Percentiles rank a stretch among this genome's conserved stretches.
Evolutionary conservation across 2,888 invertebrate species (phyloP).

Genomic region (Hartigia nigra): DNA sequence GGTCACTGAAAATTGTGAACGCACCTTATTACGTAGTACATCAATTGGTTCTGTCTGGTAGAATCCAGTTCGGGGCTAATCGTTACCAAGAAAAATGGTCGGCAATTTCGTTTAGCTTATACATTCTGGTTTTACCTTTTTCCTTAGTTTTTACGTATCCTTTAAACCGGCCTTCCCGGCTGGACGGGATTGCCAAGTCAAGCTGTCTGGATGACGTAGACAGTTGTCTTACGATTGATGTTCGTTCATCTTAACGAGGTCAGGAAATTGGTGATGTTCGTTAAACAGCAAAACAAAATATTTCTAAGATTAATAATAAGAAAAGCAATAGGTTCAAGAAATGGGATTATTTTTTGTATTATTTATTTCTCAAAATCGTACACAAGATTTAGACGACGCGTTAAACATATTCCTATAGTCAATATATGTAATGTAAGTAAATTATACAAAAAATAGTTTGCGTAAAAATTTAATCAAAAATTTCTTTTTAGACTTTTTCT

Average conservation of each 20-base stretch:
- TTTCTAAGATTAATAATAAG: neutral
- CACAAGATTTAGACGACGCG: neutral
- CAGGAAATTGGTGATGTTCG: neutral
- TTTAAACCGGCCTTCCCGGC: slow-evolving; percentile 1
- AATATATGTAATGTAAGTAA: neutral
- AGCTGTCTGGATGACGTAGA: neutral
- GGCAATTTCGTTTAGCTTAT: neutral
- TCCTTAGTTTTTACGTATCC: neutral
- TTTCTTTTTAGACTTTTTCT: neutral
- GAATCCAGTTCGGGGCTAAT: neutral
- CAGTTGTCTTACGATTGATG: neutral
- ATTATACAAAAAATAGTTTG: neutral
- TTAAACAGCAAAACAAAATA: neutral
- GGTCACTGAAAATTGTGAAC: neutral
- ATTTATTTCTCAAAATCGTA: neutral
- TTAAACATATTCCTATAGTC: neutral
- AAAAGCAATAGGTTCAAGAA: neutral
- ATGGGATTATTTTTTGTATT: neutral
- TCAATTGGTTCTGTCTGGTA: neutral
- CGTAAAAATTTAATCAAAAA: neutral
- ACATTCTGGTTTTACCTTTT: neutral
- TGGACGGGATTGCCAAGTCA: neutral
- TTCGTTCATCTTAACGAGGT: neutral
- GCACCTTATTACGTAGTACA: neutral
- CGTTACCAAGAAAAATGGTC: neutral